Base-by-base conservation (phyloP, 2,888 invertebrate genomes). In the Drosophila longiperda region DNA sequence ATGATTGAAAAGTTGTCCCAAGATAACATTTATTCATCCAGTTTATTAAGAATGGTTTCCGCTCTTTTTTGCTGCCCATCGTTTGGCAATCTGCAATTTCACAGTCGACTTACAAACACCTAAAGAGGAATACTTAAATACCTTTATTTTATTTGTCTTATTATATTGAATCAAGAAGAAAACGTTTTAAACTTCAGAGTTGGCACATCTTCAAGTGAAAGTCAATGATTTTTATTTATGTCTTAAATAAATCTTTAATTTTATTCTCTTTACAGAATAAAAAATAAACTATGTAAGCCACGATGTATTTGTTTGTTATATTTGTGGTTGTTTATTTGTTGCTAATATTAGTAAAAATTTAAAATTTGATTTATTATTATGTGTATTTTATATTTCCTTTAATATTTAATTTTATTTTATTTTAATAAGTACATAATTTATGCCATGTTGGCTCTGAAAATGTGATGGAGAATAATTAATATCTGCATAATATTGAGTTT, bases 121-220 rank as follows among this genome's bases (percentile, higher is more conserved):
- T 29, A 20, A 69, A 50, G n/a, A 45, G 20, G 15, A 45, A 20
- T 45, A 32, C 36, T 60, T 38, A 65, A 80, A 34, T 62, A 57
- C 34, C 67, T 57, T 50, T 29, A 40, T 57, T 73, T 66, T 66
- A 58, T 55, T 55, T 23, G 12, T 7, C 3, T 45, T 20, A 12
- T 7, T 20, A 12, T 3, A 20, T 45, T 20, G 20, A 12, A 12
- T 20, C 3, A 12, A 12, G 42, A 45, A 45, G 20, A 20, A 6
- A 42, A 20, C 12, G 11, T 20, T 20, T 20, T 42, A 1, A 1
- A 20, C 12, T 45, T 20, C 3, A 20, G 11, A 6, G 6, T 6
- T 20, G 20, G 20, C 42, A 42, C 20, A 20, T 12, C 17, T 20
- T 12, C 6, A n/a, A 7, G 5, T 12, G 20, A 12, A 7, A 45